Percentiles rank a stretch among this genome's conserved stretches.
phyloP scores from a whole-genome alignment of 2,888 invertebrate species.

The Hemithea aestivaria region DNA sequence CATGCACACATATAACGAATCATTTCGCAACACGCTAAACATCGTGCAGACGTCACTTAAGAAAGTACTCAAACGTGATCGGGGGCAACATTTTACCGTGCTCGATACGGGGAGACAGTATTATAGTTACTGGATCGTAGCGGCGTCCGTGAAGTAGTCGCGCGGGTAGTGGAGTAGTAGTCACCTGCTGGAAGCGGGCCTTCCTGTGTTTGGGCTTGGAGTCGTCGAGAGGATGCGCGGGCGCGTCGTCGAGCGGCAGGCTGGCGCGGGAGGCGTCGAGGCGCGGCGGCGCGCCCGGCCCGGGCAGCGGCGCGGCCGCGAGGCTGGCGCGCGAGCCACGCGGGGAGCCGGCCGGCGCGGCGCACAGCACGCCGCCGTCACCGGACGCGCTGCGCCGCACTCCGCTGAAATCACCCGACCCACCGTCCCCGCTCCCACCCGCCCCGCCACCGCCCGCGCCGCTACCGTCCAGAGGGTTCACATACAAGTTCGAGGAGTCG shows the following conservation, averaged over 20 bases:
- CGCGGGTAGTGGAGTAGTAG: slow-evolving; percentile 24
- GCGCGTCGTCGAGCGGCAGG: slow-evolving; percentile 55
- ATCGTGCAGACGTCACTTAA: slow-evolving; percentile 33
- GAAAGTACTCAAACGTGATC: slow-evolving; percentile 15
- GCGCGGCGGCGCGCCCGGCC: slow-evolving; percentile 31
- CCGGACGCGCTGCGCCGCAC: slow-evolving; percentile 91
- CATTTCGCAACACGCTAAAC: slow-evolving; percentile 19
- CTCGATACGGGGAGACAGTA: slow-evolving; percentile 2
- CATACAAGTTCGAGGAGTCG: slow-evolving; percentile 91
- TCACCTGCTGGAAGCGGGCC: slow-evolving; percentile 91
- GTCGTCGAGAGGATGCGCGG: slow-evolving; percentile 62
- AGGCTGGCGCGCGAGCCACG: slow-evolving; percentile 69
- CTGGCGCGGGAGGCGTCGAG: slow-evolving; percentile 66
- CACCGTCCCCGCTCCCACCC: slow-evolving; percentile 52
- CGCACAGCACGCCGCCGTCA: slow-evolving; percentile 84
- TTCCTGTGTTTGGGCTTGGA: slow-evolving; percentile 88
- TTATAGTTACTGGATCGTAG: slow-evolving; percentile 1
- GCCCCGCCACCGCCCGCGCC: slow-evolving; percentile 57
- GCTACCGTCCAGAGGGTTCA: slow-evolving; percentile 90
- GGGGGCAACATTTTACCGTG: slow-evolving; percentile 9
- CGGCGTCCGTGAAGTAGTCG: no score
- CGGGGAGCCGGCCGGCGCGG: slow-evolving; percentile 66
- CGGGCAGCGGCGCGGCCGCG: slow-evolving; percentile 38
- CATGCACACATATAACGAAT: slow-evolving; percentile 12
- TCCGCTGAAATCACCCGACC: slow-evolving; percentile 68